Percentiles rank a stretch among this genome's conserved stretches.
phyloP scores from a whole-genome alignment of 1,140 invertebrate genomes.

The Gyrodactylus salaris region DNA sequence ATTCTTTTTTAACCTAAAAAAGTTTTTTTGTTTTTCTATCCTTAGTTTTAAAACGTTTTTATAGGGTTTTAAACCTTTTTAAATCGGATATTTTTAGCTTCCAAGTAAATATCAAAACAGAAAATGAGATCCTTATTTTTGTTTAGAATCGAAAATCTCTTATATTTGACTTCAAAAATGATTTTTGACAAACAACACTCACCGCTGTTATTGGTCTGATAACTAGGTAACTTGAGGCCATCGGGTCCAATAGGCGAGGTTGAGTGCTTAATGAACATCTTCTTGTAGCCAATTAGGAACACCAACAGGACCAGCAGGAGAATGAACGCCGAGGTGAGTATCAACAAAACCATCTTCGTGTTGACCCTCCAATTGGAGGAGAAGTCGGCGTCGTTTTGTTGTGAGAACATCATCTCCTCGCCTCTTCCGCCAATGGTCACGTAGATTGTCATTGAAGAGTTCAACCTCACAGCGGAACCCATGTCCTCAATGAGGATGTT shows the following conservation, averaged over 20 bases:
- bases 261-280: not conserved
- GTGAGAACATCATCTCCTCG: not conserved
- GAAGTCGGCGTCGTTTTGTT: not conserved
- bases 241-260: not conserved
- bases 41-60: too few relatives aligned
- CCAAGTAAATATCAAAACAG: too few relatives aligned
- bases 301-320: not conserved
- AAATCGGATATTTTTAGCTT: too few relatives aligned
- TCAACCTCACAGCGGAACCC: not conserved
- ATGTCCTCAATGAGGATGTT: not conserved
- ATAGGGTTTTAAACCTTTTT: too few relatives aligned
- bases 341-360: not conserved
- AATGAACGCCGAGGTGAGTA: not conserved
- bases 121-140: too few relatives aligned
- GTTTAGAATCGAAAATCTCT: too few relatives aligned
- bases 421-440: not conserved
- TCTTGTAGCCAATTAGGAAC: not conserved
- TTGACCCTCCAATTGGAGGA: not conserved
- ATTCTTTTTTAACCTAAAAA: too few relatives aligned
- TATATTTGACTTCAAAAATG: too few relatives aligned
- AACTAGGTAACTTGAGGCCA: not conserved
- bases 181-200: not conserved
- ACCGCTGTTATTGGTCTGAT: not conserved
- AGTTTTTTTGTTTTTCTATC: too few relatives aligned
- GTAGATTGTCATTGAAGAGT: not conserved